Evolutionary conservation across 1,140 invertebrate genomes (phyloP).

Genomic region (Hestina assimilis): DNA sequence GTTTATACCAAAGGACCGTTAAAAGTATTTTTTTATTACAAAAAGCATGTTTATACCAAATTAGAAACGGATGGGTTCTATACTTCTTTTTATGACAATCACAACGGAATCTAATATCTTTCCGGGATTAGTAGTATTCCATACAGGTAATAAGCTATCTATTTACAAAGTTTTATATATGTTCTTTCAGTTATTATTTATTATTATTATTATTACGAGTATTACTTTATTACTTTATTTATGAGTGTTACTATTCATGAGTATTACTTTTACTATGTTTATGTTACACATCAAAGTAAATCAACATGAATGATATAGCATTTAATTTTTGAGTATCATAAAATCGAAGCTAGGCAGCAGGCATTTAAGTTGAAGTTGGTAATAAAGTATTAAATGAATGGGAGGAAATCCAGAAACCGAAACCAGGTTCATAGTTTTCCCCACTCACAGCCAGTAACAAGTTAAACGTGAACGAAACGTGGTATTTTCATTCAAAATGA

Average conservation of each 20-base stretch:
- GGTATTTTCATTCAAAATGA: conserved; percentile 13
- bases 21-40: neutral
- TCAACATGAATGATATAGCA: neutral
- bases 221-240: too few relatives aligned
- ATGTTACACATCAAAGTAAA: too few relatives aligned
- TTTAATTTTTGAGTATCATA: neutral
- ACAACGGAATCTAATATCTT: too few relatives aligned
- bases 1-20: neutral
- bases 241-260: too few relatives aligned
- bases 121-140: too few relatives aligned
- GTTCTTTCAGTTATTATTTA: too few relatives aligned
- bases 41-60: neutral
- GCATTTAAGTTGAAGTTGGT: neutral
- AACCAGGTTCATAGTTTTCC: conserved; percentile 2
- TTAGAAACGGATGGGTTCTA: too few relatives aligned
- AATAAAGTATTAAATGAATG: neutral
- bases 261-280: too few relatives aligned
- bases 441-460: neutral
- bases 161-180: too few relatives aligned
- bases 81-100: too few relatives aligned
- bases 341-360: neutral
- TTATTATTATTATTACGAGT: too few relatives aligned
- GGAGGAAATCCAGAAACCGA: neutral
- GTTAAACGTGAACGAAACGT: neutral
- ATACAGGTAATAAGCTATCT: too few relatives aligned